Conservation (phyloP, 2,888 invertebrate genomes). For the Lampropteryx suffumata region DNA sequence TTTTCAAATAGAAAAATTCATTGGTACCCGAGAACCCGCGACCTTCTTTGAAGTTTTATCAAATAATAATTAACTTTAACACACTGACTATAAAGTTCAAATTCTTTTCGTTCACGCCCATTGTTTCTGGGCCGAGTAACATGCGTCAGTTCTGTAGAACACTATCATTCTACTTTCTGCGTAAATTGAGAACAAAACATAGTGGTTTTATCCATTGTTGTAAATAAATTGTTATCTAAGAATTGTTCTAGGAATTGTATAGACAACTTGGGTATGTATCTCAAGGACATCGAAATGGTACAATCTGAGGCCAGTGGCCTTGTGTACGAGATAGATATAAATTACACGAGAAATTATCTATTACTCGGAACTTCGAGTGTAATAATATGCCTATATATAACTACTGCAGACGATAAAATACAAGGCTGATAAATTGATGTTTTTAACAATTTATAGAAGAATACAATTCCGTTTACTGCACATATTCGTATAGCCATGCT, state of each 20-base stretch:
- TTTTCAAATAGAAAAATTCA: no score
- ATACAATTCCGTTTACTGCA: no score
- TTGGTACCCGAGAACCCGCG: no score
- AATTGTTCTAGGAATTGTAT: conserved; percentile 1
- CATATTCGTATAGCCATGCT: no score
- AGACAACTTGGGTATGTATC: conserved; percentile 6
- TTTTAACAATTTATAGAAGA: no score
- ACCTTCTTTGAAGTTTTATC: no score
- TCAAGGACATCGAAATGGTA: conserved; percentile 4
- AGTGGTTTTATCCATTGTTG: neutral
- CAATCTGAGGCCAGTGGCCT: neutral
- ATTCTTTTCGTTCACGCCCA: no score
- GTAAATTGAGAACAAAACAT: neutral
- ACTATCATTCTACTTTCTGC: no score
- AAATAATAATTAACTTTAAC: no score
- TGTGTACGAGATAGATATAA: neutral
- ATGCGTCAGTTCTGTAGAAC: no score
- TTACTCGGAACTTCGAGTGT: conserved; percentile 4
- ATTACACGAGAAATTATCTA: neutral
- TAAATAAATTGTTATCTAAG: neutral
- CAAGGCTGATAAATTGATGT: neutral
- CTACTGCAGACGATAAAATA: neutral
- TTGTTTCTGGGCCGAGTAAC: no score
- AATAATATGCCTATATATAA: conserved; percentile 1
- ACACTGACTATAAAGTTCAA: no score